Evolutionary conservation across 2,113 vertebrate species (phyloP).

Genomic region (Prolemur simus): DNA sequence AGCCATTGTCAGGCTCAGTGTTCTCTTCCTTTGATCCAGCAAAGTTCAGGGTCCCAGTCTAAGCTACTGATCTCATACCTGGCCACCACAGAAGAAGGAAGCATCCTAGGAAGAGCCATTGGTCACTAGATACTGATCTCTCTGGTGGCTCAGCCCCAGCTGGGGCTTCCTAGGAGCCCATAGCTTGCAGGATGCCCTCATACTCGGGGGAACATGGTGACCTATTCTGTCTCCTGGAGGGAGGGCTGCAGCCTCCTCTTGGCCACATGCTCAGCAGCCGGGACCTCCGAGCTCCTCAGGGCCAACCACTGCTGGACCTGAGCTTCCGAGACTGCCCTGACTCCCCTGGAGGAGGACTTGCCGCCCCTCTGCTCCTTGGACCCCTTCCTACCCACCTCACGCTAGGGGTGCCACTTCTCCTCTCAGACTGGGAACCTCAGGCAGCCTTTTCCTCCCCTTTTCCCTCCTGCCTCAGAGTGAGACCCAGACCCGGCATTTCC

Average conservation of each 20-base stretch:
- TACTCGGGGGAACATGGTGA: neutral
- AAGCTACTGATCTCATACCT: neutral
- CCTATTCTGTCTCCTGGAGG: fast-evolving
- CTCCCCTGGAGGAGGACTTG: neutral
- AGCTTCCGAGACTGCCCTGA: neutral
- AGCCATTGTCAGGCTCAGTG: neutral
- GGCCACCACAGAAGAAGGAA: neutral
- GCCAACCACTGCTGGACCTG: no score
- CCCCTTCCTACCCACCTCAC: fast-evolving
- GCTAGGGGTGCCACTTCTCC: neutral
- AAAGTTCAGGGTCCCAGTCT: no score
- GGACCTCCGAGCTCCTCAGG: neutral
- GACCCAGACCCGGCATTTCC: neutral
- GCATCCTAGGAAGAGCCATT: neutral
- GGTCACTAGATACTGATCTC: neutral
- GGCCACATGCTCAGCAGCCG: neutral
- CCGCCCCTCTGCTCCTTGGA: neutral
- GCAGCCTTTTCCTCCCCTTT: neutral
- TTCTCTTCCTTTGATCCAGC: neutral
- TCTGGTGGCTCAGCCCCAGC: neutral
- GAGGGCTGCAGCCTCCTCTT: neutral
- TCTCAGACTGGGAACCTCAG: neutral
- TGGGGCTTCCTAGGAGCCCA: neutral
- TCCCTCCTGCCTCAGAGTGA: neutral
- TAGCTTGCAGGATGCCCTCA: neutral